Evolutionary conservation across 2,888 invertebrate species (phyloP).

Genomic region (Pandemis corylana): DNA sequence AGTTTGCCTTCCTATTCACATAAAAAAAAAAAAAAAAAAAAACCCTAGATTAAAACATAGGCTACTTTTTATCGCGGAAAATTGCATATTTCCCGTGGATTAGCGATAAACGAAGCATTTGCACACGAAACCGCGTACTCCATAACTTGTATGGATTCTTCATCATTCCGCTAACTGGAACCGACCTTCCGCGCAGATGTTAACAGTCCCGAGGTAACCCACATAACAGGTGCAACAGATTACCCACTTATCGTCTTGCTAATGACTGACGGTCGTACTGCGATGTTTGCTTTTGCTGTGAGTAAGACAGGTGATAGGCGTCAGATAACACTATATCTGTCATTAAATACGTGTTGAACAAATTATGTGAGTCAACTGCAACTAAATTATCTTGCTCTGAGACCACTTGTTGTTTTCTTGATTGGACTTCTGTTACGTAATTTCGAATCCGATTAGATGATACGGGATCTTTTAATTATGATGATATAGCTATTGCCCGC

Average conservation of each 20-base stretch:
- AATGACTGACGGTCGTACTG: background rate
- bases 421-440: no score
- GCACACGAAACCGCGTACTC: background rate
- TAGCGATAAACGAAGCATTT: background rate
- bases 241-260: constrained; percentile 12
- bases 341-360: background rate
- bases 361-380: background rate
- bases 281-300: background rate
- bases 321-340: background rate
- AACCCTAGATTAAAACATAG: no score
- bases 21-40: no score
- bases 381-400: no score
- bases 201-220: background rate
- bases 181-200: background rate
- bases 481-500: no score
- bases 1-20: no score
- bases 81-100: no score
- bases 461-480: no score
- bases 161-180: background rate
- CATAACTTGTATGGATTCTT: background rate
- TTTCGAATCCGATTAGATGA: no score
- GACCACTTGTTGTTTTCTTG: no score
- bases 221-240: constrained; percentile 11
- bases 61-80: no score
- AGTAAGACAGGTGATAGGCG: background rate